Percentiles rank a stretch among this genome's conserved stretches.
Evolutionary conservation across 2,797 vertebrate genomes (phyloP).

Genomic region (Tragelaphus eurycerus): DNA sequence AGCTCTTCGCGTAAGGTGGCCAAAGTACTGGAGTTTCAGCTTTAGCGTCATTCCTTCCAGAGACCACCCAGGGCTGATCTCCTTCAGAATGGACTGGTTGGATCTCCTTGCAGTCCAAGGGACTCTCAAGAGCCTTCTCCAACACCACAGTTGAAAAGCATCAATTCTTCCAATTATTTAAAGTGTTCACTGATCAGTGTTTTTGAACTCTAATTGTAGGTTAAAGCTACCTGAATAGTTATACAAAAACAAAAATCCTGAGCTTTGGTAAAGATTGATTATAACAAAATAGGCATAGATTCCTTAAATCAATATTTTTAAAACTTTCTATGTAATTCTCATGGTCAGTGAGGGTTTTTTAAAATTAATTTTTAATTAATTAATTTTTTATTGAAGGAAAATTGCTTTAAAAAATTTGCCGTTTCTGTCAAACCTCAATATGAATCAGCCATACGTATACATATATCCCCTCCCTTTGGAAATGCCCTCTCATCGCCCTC

Average conservation of each 20-base stretch:
- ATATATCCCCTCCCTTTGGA: not conserved
- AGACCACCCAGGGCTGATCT: too few species aligned
- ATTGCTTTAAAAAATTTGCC: not conserved
- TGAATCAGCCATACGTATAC: not conserved
- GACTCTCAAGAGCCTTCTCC: too few species aligned
- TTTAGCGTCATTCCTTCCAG: too few species aligned
- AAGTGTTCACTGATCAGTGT: not conserved
- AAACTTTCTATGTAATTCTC: not conserved
- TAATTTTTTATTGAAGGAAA: not conserved
- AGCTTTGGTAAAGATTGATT: not conserved
- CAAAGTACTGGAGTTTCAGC: too few species aligned
- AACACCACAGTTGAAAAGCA: too few species aligned
- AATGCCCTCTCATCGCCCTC: rapidly evolving
- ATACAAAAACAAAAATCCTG: not conserved
- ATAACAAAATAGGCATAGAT: not conserved
- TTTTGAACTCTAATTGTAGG: not conserved
- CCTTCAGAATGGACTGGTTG: too few species aligned
- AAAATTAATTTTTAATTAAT: not conserved
- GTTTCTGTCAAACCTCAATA: not conserved
- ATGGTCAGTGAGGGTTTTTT: not conserved
- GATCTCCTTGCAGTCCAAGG: too few species aligned
- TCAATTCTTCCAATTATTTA: not conserved
- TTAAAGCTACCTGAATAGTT: not conserved
- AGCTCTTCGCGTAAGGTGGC: too few species aligned
- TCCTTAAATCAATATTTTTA: not conserved